phyloP scores from a whole-genome alignment of 2,888 invertebrate genomes.

The Callyntrura guangdongensis region DNA sequence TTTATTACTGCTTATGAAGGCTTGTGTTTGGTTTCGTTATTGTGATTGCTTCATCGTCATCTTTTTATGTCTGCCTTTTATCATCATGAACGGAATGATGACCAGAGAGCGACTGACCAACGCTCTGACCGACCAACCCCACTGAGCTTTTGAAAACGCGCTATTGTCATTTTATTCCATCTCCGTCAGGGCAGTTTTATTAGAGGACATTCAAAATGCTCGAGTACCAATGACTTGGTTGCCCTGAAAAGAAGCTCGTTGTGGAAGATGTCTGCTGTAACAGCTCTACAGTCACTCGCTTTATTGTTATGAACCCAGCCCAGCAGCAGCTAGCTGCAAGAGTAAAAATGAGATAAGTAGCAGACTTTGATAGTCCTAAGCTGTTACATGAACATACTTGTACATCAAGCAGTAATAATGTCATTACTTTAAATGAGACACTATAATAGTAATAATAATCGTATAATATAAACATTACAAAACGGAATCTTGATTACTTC shows the following conservation, averaged over 20 bases:
- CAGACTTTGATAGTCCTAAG: conserved; percentile 19
- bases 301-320: conserved; percentile 45
- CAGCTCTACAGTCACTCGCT: background rate
- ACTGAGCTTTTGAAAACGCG: conserved; percentile 69
- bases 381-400: conserved; percentile 17
- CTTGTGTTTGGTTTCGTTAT: conserved; percentile 62
- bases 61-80: conserved; percentile 50
- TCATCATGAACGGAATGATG: conserved; percentile 44
- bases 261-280: conserved; percentile 3
- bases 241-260: conserved; percentile 23
- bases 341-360: background rate
- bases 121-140: conserved; percentile 66
- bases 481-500: conserved; percentile 52
- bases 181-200: background rate
- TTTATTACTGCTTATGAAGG: conserved; percentile 62
- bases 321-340: background rate
- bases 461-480: conserved; percentile 21
- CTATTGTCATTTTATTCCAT: conserved; percentile 36
- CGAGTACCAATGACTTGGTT: conserved; percentile 29
- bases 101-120: conserved; percentile 50
- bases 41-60: conserved; percentile 69
- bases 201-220: background rate
- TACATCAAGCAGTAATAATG: conserved; percentile 49
- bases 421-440: conserved; percentile 57
- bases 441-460: conserved; percentile 8